These are phyloP conservation scores for Euplexia lucipara DNA, from an alignment of 2,888 invertebrate genomes.

Conservation along the genomic window DNA sequence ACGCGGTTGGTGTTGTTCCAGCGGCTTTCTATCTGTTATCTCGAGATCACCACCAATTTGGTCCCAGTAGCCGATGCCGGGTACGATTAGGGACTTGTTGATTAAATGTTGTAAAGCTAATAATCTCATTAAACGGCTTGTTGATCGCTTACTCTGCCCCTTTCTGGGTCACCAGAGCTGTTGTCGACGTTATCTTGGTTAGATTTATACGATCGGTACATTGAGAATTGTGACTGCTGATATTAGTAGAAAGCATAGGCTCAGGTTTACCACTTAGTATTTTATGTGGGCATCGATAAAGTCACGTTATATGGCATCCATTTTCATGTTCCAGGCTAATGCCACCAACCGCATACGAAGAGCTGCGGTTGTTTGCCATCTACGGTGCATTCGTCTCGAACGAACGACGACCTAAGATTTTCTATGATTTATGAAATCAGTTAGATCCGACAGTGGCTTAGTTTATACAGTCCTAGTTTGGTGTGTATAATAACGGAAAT, in stretches of 20 bases:
- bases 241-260: slow-evolving; percentile 56
- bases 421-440: slow-evolving; percentile 69
- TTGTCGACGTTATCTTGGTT: slow-evolving; percentile 62
- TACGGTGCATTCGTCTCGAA: slow-evolving; percentile 80
- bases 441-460: slow-evolving; percentile 4
- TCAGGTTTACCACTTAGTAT: slow-evolving; percentile 49
- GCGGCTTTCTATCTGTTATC: slow-evolving; percentile 88
- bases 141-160: slow-evolving; percentile 69
- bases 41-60: slow-evolving; percentile 80
- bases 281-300: slow-evolving; percentile 69
- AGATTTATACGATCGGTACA: slow-evolving; percentile 56
- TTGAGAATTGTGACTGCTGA: slow-evolving; percentile 58
- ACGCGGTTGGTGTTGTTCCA: slow-evolving; percentile 84
- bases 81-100: slow-evolving; percentile 77
- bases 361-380: slow-evolving; percentile 79
- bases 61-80: slow-evolving; percentile 80
- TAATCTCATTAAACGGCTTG: slow-evolving; percentile 78
- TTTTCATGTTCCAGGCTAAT: slow-evolving; percentile 76
- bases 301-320: slow-evolving; percentile 73
- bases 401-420: slow-evolving; percentile 76
- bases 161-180: slow-evolving; percentile 72
- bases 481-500: not conserved
- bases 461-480: not conserved
- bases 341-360: slow-evolving; percentile 78
- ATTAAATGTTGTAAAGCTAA: slow-evolving; percentile 80